Evolutionary conservation across 2,888 invertebrate species (phyloP).

Genomic region (Eretmocerus hayati): DNA sequence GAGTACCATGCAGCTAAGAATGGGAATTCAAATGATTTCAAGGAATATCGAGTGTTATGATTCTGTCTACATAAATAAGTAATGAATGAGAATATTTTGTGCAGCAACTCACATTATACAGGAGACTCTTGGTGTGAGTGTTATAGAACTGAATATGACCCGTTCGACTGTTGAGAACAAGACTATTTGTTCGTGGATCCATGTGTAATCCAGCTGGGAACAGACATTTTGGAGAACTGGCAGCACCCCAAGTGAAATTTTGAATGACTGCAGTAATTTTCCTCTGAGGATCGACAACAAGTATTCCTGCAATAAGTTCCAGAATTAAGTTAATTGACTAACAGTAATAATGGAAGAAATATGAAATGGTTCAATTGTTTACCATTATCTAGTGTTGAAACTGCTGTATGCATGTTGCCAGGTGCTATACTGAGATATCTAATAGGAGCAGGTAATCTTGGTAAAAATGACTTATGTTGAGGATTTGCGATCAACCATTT

Average conservation of each 20-base stretch:
- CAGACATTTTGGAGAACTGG: slow-evolving; percentile 42
- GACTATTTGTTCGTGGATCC: slow-evolving; percentile 58
- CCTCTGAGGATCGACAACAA: slow-evolving; percentile 52
- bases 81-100: too few relatives aligned
- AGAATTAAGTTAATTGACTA: not conserved
- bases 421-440: slow-evolving; percentile 56
- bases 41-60: too few relatives aligned
- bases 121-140: slow-evolving; percentile 55
- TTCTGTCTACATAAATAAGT: too few relatives aligned
- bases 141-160: slow-evolving; percentile 73
- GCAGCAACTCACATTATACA: slow-evolving; percentile 70
- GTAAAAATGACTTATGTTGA: slow-evolving; percentile 55
- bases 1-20: too few relatives aligned
- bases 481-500: slow-evolving; percentile 61
- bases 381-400: slow-evolving; percentile 65
- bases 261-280: slow-evolving; percentile 56
- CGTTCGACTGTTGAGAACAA: slow-evolving; percentile 65
- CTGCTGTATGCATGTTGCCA: slow-evolving; percentile 58
- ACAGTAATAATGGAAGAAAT: slow-evolving; percentile 1
- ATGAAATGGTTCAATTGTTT: slow-evolving; percentile 18
- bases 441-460: slow-evolving; percentile 64
- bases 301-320: slow-evolving; percentile 41
- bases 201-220: slow-evolving; percentile 54
- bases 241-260: slow-evolving; percentile 58
- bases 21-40: too few relatives aligned